Evolutionary conservation across 1,140 invertebrate species (phyloP), one percentile per base, ranked within the genome.

Genomic region (Lasioglossum baleicum): DNA sequence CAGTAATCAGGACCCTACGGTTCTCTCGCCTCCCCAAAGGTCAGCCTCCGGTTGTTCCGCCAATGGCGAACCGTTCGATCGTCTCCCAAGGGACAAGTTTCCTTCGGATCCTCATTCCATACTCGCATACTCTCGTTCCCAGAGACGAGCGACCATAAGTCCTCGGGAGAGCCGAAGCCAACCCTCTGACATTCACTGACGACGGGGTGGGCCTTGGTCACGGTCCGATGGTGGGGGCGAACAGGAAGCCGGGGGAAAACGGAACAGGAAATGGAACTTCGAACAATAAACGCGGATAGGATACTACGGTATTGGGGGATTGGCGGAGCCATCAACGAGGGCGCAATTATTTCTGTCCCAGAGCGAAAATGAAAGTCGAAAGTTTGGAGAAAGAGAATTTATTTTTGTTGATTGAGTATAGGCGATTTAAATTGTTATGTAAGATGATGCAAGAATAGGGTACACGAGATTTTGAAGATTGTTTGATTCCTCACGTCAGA

Each of bases 51-150:
- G 69, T 61, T 77, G 77, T 84, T 80, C 64, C 71, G 35, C 83
- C 83, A 84, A 84, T 81, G 72, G 77, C 82, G 58, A 44, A 35
- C 42, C 63, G 75, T 84, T 75, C 82, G 60, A 83, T 80, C 81
- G 81, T 71, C 83, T 71, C 83, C 48, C 74, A 44, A 42, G 73
- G 58, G 82, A 81, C 72, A 17, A 76, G 73, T 51, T 26, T 80
- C 35, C 83, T 81, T 75, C 35, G 48, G 58, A 51, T 26, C 40
- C 7, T 22, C 22, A 35, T n/a, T 71, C 40, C 53, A 35, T 44
- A 42, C 26, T 4, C 26, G 44, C 61, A 26, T n/a, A 66, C 15
- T 22, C 35, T 17, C 53, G 11, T 56, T 53, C 48, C 40, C 40
- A 42, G 31, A 74, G 20, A 75, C n/a, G 71, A 68, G 60, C 72